These are phyloP conservation scores for Gephyroberyx darwinii DNA, from an alignment of 2,797 vertebrate species.

Conservation along the genomic window DNA sequence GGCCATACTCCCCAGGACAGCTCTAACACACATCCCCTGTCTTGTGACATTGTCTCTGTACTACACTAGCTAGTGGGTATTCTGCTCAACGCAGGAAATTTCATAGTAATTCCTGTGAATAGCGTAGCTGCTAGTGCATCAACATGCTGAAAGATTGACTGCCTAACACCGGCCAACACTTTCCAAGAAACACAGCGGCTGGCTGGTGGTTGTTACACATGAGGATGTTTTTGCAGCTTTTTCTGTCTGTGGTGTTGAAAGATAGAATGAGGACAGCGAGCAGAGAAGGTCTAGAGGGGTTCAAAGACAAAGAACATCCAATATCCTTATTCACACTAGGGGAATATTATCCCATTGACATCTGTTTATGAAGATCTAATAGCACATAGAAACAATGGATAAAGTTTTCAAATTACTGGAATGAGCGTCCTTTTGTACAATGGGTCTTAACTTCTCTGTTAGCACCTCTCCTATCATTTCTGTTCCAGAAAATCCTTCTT, in stretches of 20 bases:
- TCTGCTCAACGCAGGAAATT: constrained; percentile 57
- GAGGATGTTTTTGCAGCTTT: constrained; percentile 44
- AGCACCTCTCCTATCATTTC: constrained; percentile 44
- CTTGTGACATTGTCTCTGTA: constrained; percentile 27
- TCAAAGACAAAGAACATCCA: constrained; percentile 57
- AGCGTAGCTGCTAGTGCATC: constrained; percentile 13
- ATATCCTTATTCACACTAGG: constrained; percentile 45
- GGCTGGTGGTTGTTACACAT: constrained; percentile 27
- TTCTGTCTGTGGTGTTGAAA: constrained; percentile 40
- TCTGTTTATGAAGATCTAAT: constrained; percentile 53
- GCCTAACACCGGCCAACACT: constrained; percentile 18
- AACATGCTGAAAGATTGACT: constrained; percentile 51
- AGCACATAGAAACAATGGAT: constrained; percentile 37
- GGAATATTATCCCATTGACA: constrained; percentile 33
- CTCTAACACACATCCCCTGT: constrained; percentile 10
- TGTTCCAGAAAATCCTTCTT: constrained; percentile 33
- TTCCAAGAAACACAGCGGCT: constrained; percentile 55
- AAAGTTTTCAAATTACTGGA: constrained; percentile 43
- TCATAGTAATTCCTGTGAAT: constrained; percentile 33
- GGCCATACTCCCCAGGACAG: background rate
- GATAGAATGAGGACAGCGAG: constrained; percentile 36
- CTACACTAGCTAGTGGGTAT: constrained; percentile 7
- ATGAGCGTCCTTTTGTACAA: constrained; percentile 35
- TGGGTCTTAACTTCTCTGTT: constrained; percentile 31
- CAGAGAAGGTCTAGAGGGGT: constrained; percentile 9